A percentile compares a stretch with the other conserved stretches of the same genome.
phyloP scores from a whole-genome alignment of 1,140 invertebrate species.

The Heliothis virescens region DNA sequence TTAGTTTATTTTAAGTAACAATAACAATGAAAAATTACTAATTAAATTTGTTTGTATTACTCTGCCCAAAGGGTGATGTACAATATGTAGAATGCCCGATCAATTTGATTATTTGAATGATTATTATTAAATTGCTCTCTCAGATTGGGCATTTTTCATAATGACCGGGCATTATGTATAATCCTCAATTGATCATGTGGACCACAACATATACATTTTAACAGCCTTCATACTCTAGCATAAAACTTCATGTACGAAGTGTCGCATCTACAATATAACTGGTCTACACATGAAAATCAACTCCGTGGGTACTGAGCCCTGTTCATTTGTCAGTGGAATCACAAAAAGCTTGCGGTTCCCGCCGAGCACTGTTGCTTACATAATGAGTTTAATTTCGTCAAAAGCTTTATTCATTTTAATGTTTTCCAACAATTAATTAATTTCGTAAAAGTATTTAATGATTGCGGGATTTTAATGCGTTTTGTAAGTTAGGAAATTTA shows the following conservation, averaged over 20 bases:
- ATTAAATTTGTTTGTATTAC: no score
- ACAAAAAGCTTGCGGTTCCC: conserved; percentile 74
- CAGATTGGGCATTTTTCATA: no score
- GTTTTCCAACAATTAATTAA: conserved; percentile 35
- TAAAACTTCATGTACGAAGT: not conserved
- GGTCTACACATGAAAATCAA: conserved; percentile 66
- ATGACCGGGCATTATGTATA: no score
- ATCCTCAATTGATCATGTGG: no score
- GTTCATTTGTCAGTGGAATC: conserved; percentile 80
- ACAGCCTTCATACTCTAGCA: no score
- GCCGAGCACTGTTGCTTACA: conserved; percentile 62
- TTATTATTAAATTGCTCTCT: no score
- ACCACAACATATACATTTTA: no score
- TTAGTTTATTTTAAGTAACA: no score
- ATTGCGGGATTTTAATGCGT: not conserved
- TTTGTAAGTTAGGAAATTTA: not conserved
- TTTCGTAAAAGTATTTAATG: conserved; percentile 7
- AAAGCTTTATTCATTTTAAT: conserved; percentile 55
- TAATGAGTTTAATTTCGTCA: conserved; percentile 77
- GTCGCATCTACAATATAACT: conserved; percentile 14
- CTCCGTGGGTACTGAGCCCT: conserved; percentile 58
- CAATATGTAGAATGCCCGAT: no score
- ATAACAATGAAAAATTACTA: no score
- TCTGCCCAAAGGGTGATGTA: no score
- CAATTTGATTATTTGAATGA: no score